Base-by-base conservation (phyloP, 2,888 invertebrate genomes). In the Neoascia interrupta region DNA sequence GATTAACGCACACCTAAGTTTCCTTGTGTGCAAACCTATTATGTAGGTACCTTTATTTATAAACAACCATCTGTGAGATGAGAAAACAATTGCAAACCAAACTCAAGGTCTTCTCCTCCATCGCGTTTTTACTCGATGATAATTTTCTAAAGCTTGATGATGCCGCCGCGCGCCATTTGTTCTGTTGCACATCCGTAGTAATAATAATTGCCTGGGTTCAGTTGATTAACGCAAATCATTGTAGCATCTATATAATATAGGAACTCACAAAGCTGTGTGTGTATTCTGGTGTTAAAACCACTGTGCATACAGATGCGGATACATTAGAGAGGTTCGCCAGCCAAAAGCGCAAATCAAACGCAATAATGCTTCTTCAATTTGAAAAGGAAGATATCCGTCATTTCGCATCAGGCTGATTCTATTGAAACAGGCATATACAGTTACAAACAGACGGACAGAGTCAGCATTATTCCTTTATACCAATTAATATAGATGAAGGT, bases 171-270 rank as follows among this genome's bases (percentile, higher is more conserved):
- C 6, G 36, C 26, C 36, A 61, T n/a, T n/a, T n/a, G n/a, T n/a
- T n/a, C 47, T 58, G 76, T 43, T 53, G 64, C 64, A 60, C 70
- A 66, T 66, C 72, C 56, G 79, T 66, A 68, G 60, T 54, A 51
- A n/a, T n/a, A n/a, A 54, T 79, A 72, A 79, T 72, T 79, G 72
- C 66, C 73, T 68, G 66, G 56, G 66, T 79, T 73, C 54, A 54
- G 73, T 79, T 79, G 73, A 79, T 79, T 79, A 79, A 73, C 79
- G 66, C 79, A 51, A 79, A 79, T 79, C 73, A 73, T 72, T 66
- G 47, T 31, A 26, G 70, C 76, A 66, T 72, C 66, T 66, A n/a
- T n/a, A n/a, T n/a, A n/a, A n/a, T n/a, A n/a, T n/a, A n/a, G n/a
- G n/a, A n/a, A n/a, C n/a, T n/a, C n/a, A n/a, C n/a, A n/a, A n/a